These are phyloP conservation scores for Terrapene triunguis DNA, from an alignment of 2,113 vertebrate species.

Conservation along the genomic window DNA sequence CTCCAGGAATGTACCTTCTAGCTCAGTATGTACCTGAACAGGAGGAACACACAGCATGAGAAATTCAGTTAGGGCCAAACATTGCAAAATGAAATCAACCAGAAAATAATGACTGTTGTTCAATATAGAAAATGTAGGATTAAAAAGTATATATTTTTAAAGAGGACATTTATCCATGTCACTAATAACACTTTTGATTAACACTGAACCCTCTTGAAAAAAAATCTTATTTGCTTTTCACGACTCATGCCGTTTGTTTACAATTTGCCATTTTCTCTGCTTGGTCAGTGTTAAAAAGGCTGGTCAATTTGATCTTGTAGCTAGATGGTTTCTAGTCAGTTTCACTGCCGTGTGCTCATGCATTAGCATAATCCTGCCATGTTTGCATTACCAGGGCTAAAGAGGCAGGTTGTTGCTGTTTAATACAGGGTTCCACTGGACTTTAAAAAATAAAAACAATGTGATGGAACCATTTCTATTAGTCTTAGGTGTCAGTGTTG, in stretches of 20 bases:
- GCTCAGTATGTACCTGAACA: neutral
- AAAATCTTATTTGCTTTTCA: neutral
- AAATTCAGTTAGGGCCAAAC: neutral
- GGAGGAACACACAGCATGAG: neutral
- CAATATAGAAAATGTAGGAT: neutral
- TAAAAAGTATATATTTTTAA: fast-evolving
- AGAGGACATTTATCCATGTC: neutral
- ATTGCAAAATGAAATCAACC: neutral
- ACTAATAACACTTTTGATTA: neutral
- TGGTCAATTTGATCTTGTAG: fast-evolving
- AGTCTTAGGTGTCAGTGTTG: neutral
- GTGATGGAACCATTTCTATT: neutral
- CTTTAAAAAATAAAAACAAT: neutral
- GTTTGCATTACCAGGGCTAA: neutral
- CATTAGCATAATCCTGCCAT: neutral
- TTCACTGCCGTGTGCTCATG: neutral
- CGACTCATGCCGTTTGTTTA: neutral
- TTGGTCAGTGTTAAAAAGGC: neutral
- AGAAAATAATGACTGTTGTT: neutral
- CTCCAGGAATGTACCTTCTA: neutral
- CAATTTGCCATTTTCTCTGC: neutral
- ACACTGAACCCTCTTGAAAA: neutral
- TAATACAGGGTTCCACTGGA: neutral
- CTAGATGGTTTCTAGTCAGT: neutral
- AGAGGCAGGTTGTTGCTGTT: neutral